Evolutionary conservation across 2,888 invertebrate genomes (phyloP).

Genomic region (Sympetrum striolatum): DNA sequence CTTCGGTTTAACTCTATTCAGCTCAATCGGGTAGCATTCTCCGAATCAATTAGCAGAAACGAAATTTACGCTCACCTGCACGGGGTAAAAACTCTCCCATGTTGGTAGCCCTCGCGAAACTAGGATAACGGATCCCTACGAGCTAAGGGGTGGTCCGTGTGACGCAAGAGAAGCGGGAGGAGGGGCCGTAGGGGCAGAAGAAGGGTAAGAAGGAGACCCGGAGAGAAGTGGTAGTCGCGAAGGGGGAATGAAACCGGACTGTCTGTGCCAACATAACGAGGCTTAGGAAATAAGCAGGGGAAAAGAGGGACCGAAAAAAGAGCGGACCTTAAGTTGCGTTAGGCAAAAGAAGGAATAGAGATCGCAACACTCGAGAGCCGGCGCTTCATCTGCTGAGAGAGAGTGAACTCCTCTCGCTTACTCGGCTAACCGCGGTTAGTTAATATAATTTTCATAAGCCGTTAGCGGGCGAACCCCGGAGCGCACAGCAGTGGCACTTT

Average conservation of each 20-base stretch:
- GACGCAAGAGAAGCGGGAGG: constrained; percentile 33
- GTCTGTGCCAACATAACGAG: constrained; percentile 17
- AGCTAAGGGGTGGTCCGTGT: constrained; percentile 35
- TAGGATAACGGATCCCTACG: constrained; percentile 44
- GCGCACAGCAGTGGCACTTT: neutral
- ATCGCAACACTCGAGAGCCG: neutral
- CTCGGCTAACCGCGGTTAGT: neutral
- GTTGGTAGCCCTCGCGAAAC: constrained; percentile 36
- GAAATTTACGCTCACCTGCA: neutral
- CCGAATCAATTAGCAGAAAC: neutral
- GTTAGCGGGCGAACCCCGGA: neutral
- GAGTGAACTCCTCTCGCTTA: neutral
- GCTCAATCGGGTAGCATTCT: too few species aligned
- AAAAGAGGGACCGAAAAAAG: neutral
- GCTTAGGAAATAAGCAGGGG: constrained; percentile 8
- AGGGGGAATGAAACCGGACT: constrained; percentile 41
- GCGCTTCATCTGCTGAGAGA: neutral
- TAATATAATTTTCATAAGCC: neutral
- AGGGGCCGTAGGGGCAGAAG: neutral
- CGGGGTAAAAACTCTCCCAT: neutral
- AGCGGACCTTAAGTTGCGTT: neutral
- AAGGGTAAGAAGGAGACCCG: neutral
- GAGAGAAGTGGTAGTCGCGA: constrained; percentile 38
- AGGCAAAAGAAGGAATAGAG: neutral
- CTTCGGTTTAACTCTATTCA: neutral